Evolutionary conservation across 2,888 invertebrate genomes (phyloP), one percentile per base, ranked within the genome.

Genomic region (Caenorhabditis imperialis): DNA sequence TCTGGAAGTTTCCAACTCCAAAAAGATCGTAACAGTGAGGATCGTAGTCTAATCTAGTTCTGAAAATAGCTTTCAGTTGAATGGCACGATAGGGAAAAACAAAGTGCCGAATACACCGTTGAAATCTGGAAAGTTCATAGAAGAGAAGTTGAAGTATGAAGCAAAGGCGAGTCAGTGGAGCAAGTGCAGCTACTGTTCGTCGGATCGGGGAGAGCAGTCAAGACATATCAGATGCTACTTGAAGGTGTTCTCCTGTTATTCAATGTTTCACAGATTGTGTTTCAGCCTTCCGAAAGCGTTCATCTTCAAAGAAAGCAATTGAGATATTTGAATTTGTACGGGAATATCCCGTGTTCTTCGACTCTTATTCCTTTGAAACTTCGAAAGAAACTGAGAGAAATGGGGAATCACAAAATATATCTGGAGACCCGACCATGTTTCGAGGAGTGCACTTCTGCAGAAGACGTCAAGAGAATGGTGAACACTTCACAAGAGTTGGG

Each of bases 401-500:
- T 50, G 12, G 67, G 61, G 35, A 54, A 63, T 23, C 25, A 60
- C 14, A 20, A 42, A 25, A 54, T 61, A 6, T 67, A 27, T 44
- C 37, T 75, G 23, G 48, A 75, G 38, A 40, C 48, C 4, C 25
- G 61, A 8, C 53, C 47, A 0, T 75, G 75, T 44, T 71, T 47
- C 18, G 48, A 54, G 23, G 51, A 62, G 23, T 79, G 79, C 20
- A 44, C 60, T n/a, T 53, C 65, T 6, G 50, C 27, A 4, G 62
- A 71, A 25, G 51, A 57, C 8, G 37, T 71, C 16, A 57, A 47
- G n/a, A 18, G 45, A 50, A 62, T 55, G 25, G 62, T 71, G 20
- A 78, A 71, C 30, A 54, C 57, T 1, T 51, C 69, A 23, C 70
- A 79, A 23, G 75, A 77, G 23, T 45, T 79, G 23, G 77, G 77